Percentiles rank a stretch among this genome's conserved stretches.
These are phyloP conservation scores for Struthio camelus DNA, from an alignment of 2,113 vertebrate species.

Conservation along the genomic window DNA sequence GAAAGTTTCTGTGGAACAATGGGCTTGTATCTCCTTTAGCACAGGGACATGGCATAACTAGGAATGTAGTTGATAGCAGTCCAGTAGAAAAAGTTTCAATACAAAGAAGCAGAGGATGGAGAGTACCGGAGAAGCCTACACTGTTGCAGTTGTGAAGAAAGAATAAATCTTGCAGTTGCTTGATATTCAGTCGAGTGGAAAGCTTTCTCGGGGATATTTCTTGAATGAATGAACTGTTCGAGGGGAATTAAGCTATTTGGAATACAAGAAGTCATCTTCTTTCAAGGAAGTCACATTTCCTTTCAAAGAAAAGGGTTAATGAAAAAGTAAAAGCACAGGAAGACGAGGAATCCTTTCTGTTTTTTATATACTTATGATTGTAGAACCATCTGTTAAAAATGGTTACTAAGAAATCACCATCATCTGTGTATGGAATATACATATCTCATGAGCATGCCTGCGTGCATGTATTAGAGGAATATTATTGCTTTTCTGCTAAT, in stretches of 20 bases:
- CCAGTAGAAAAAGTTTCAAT: not conserved
- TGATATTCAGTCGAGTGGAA: not conserved
- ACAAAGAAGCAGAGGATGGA: not conserved
- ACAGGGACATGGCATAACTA: not conserved
- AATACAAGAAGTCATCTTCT: not conserved
- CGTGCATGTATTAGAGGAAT: not conserved
- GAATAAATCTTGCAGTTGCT: not conserved
- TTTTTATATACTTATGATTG: not conserved
- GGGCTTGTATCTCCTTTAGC: not conserved
- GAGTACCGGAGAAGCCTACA: not conserved
- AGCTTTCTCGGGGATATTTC: not conserved
- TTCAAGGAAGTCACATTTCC: not conserved
- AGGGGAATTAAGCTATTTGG: not conserved
- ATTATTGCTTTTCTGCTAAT: not conserved
- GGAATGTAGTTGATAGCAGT: not conserved
- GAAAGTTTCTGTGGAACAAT: not conserved
- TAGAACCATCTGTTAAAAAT: accelerated
- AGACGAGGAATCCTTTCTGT: not conserved
- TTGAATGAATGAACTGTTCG: not conserved
- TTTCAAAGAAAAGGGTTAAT: not conserved
- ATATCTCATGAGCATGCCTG: not conserved
- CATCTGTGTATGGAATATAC: not conserved
- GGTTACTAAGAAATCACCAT: not conserved
- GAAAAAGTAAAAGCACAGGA: not conserved
- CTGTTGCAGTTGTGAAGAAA: not conserved